These are phyloP conservation scores for Herminia tarsipennalis DNA, from an alignment of 2,888 invertebrate species.

Conservation along the genomic window DNA sequence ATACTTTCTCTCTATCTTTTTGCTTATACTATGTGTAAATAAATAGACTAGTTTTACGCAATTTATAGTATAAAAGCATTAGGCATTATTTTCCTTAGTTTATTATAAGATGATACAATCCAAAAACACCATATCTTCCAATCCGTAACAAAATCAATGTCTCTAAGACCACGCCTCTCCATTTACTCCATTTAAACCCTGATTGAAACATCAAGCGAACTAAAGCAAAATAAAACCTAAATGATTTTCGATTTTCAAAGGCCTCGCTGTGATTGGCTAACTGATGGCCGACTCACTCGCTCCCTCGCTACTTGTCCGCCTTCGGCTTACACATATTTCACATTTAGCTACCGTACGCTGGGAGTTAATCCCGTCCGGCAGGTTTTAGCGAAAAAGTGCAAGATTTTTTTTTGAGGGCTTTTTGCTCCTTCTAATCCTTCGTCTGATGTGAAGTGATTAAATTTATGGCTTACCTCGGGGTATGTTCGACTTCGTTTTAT, in stretches of 20 bases:
- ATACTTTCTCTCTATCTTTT: no score
- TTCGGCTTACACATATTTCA: slow-evolving; percentile 36
- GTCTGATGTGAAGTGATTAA: slow-evolving; percentile 28
- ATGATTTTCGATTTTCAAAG: slow-evolving; percentile 23
- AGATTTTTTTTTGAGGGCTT: slow-evolving; percentile 22
- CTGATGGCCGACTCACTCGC: slow-evolving; percentile 7
- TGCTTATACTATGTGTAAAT: no score
- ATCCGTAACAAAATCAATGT: neutral
- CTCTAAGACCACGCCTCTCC: neutral
- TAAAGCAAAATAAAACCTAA: slow-evolving; percentile 18
- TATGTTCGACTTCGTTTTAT: slow-evolving; percentile 20
- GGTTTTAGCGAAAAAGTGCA: slow-evolving; percentile 31
- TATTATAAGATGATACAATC: neutral
- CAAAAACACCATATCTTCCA: neutral
- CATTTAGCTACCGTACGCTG: slow-evolving; percentile 32
- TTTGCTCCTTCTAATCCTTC: slow-evolving; percentile 24
- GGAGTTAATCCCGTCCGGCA: slow-evolving; percentile 31
- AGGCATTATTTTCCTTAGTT: neutral
- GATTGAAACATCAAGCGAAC: slow-evolving; percentile 28
- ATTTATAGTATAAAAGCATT: no score
- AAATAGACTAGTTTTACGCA: no score
- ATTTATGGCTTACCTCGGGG: slow-evolving; percentile 18
- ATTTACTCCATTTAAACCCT: slow-evolving; percentile 14
- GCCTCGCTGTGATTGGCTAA: slow-evolving; percentile 23
- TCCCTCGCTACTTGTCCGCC: slow-evolving; percentile 18